Evolutionary conservation across 92 coral and sea anemone species (phyloP).

Genomic region (Pocillopora grandis): DNA sequence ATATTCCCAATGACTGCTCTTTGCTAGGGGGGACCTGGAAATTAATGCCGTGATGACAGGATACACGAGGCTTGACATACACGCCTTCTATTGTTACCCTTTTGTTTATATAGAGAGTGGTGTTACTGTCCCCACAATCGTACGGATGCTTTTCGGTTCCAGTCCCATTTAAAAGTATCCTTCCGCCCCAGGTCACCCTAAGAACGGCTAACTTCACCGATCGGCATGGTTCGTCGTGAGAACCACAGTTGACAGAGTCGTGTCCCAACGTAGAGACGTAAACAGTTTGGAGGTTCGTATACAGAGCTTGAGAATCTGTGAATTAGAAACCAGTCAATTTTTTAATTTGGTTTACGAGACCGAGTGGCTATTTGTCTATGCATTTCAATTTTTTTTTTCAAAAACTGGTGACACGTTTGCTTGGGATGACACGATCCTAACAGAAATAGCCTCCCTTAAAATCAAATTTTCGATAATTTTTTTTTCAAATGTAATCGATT

Average conservation of each 20-base stretch:
- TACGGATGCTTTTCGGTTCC: not conserved
- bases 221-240: not conserved
- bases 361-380: no score
- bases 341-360: no score
- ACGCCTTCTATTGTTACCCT: not conserved
- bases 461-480: no score
- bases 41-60: not conserved
- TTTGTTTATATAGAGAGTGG: not conserved
- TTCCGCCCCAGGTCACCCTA: not conserved
- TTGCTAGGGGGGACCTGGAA: not conserved
- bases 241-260: not conserved
- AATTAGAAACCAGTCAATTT: not conserved
- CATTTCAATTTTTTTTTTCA: no score
- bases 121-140: not conserved
- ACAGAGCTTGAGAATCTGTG: not conserved
- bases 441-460: no score
- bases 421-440: no score
- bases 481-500: no score
- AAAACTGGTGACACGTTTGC: no score
- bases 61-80: not conserved
- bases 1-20: not conserved
- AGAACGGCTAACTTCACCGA: not conserved
- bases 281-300: not conserved
- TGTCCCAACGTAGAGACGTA: not conserved
- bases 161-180: not conserved